A percentile compares a stretch with the other conserved stretches of the same genome.
Evolutionary conservation across 2,113 vertebrate species (phyloP).

Genomic region (Irena cyanogastra): DNA sequence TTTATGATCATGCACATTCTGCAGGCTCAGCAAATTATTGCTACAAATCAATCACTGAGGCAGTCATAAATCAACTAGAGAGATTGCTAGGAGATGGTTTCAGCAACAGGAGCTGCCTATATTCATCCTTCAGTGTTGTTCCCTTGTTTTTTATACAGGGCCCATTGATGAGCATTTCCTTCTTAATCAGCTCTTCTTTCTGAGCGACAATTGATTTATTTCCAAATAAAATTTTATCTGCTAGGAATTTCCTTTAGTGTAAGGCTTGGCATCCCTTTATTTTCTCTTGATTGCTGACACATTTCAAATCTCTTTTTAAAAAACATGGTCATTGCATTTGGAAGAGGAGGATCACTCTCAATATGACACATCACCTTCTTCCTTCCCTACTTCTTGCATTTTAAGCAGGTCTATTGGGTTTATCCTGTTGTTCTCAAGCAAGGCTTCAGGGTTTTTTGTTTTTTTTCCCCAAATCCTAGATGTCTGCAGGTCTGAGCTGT

Average conservation of each 20-base stretch:
- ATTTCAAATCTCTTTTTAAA: neutral
- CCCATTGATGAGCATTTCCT: neutral
- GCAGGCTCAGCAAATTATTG: neutral
- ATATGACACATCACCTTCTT: neutral
- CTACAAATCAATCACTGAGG: neutral
- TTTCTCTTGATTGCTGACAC: neutral
- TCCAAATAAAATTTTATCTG: neutral
- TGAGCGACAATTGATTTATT: neutral
- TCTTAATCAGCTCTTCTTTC: neutral
- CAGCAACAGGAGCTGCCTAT: neutral
- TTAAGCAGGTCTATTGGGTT: neutral
- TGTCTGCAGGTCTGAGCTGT: neutral
- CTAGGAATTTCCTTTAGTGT: neutral
- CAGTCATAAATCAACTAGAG: neutral
- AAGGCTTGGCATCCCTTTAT: neutral
- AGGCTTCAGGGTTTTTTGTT: neutral
- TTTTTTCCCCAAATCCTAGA: neutral
- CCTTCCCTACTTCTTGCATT: neutral
- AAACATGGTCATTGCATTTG: fast-evolving
- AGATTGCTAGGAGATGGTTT: neutral
- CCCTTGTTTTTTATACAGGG: neutral
- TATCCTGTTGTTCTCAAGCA: neutral
- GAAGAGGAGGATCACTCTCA: neutral
- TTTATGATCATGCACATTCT: neutral
- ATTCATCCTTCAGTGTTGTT: neutral